Base-by-base conservation (phyloP, 2,797 vertebrate genomes). In the Threskiornis aethiopicus region DNA sequence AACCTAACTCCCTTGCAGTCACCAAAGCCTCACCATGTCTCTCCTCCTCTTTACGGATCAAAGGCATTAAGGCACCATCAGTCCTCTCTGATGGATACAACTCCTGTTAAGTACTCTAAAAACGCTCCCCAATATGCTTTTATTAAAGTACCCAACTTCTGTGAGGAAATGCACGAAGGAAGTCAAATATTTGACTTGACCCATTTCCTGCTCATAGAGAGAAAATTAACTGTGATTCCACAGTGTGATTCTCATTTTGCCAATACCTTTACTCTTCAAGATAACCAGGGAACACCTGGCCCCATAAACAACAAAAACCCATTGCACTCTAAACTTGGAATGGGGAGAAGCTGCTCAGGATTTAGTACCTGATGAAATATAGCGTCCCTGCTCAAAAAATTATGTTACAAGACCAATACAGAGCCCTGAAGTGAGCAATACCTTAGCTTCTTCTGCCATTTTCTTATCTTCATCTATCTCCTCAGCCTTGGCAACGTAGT, bases 401-500 rank as follows among this genome's bases (percentile, higher is more conserved):
- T 66, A 6, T 24, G 35, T 12, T 39, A 51, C 25, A 90, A 80
- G 33, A 58, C n/a, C 0, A 0, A 81, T 84, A 62, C 26, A 81
- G 33, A 94, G 47, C 44, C 47, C 54, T 76, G 44, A 62, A 25
- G 5, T 28, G 41, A 88, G 72, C 33, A 52, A 86, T 98, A 99
- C 99, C 99, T 99, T 99, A 26, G 99, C 99, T 98, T 99, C 99
- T 94, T 99, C 99, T n/a, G 99, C 99, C 95, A 99, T 97, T 96
- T 98, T 99, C 98, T 99, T 99, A 96, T 99, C 99, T 96, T 99
- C 99, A 51, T 99, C 99, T 69, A 99, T 98, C 96, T 99, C 99
- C 89, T 99, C 99, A 0, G 98, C 92, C 96, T 99, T 99, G 93
- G 97, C 97, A 93, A 98, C 96, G 12, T 98, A 96, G 88, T 99